These are phyloP conservation scores for Bubo bubo DNA, from an alignment of 2,113 vertebrate species.

Conservation along the genomic window DNA sequence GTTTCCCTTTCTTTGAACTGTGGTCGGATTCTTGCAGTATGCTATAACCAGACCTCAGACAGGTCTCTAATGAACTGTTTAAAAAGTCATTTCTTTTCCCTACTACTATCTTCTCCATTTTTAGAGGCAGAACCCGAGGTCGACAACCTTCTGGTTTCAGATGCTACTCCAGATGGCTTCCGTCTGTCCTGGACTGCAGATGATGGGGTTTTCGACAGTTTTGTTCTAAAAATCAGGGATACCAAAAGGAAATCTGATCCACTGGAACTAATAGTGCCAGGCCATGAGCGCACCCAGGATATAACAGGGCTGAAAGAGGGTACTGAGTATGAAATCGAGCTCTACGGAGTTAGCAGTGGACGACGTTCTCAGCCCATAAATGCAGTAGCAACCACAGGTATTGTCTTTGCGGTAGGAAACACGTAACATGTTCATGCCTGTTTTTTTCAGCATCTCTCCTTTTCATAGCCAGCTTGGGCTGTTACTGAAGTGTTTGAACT, in stretches of 20 bases:
- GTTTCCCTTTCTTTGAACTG: conserved; percentile 51
- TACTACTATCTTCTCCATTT: conserved; percentile 52
- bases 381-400: conserved; percentile 90
- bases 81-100: conserved; percentile 42
- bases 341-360: conserved; percentile 88
- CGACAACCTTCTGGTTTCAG: conserved; percentile 86
- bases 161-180: conserved; percentile 83
- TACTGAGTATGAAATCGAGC: conserved; percentile 86
- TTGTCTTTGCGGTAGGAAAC: neutral
- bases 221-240: conserved; percentile 88
- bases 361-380: conserved; percentile 84
- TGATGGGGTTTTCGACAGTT: conserved; percentile 88
- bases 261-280: conserved; percentile 82
- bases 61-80: neutral
- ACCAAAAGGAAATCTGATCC: conserved; percentile 75
- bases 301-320: conserved; percentile 85
- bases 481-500: neutral
- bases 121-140: conserved; percentile 92
- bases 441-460: neutral
- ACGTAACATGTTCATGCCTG: neutral
- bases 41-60: neutral
- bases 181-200: conserved; percentile 90
- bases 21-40: conserved; percentile 41
- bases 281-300: conserved; percentile 79
- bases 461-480: neutral